Evolutionary conservation across 2,888 invertebrate species (phyloP).

Genomic region (Acrocyrtus sp.): DNA sequence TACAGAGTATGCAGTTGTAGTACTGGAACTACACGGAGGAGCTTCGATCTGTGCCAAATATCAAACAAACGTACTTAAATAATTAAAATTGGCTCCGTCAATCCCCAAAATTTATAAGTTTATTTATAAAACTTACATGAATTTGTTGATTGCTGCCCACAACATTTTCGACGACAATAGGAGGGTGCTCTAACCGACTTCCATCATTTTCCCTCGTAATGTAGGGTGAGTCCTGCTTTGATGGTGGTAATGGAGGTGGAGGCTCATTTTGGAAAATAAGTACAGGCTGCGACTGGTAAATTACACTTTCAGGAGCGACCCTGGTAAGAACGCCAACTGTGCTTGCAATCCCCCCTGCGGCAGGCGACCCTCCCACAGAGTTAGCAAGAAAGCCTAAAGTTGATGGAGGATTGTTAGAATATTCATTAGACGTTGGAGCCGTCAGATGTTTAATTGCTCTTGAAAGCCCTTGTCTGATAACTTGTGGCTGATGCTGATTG

Average conservation of each 20-base stretch:
- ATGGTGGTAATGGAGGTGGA: neutral
- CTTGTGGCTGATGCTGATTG: constrained; percentile 30
- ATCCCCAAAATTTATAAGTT: too few relatives aligned
- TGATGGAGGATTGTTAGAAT: neutral
- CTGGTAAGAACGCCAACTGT: constrained; percentile 30
- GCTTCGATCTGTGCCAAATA: too few relatives aligned
- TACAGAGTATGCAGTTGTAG: constrained; percentile 21
- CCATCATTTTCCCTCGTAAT: constrained; percentile 4
- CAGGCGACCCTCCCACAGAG: neutral
- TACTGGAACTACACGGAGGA: constrained; percentile 7
- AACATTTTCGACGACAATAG: constrained; percentile 24
- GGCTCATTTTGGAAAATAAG: constrained; percentile 43
- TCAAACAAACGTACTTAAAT: too few relatives aligned
- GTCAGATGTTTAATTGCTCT: neutral
- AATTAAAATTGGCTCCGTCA: neutral
- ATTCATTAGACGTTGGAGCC: neutral
- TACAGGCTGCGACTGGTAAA: constrained; percentile 46
- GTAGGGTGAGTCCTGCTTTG: constrained; percentile 18
- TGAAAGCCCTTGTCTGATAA: constrained; percentile 25
- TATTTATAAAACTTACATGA: neutral
- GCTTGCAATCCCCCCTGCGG: too few relatives aligned
- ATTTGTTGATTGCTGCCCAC: constrained; percentile 9
- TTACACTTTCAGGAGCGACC: constrained; percentile 28
- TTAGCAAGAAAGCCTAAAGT: neutral
- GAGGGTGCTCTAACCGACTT: constrained; percentile 14